Evolutionary conservation across 2,113 vertebrate genomes (phyloP).

Genomic region (Elephas maximus): DNA sequence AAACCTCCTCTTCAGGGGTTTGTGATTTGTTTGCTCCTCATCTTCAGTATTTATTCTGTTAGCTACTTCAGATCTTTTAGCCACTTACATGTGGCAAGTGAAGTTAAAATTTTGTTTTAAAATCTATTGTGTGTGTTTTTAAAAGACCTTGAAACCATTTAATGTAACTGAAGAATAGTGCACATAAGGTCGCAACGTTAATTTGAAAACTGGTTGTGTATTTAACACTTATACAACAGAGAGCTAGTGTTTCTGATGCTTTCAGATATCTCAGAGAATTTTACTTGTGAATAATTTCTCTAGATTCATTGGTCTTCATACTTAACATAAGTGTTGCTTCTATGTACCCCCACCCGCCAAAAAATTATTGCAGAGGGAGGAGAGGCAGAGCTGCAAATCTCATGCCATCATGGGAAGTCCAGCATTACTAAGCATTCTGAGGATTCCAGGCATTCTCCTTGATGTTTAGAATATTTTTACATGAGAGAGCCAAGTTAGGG

Average conservation of each 20-base stretch:
- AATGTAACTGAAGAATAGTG: slow-evolving; percentile 23
- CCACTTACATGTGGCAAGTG: neutral
- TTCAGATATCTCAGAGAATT: slow-evolving; percentile 53
- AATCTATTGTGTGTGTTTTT: slow-evolving; percentile 26
- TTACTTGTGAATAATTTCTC: slow-evolving; percentile 18
- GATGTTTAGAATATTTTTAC: slow-evolving; percentile 62
- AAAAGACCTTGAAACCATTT: neutral
- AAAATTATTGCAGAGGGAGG: neutral
- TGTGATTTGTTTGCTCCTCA: neutral
- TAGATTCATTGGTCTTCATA: slow-evolving; percentile 51
- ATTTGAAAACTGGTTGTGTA: neutral
- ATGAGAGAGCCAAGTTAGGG: slow-evolving; percentile 1
- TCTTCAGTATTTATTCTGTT: slow-evolving; percentile 37
- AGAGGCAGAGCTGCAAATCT: slow-evolving; percentile 35
- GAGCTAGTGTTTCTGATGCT: slow-evolving; percentile 43
- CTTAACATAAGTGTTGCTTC: neutral
- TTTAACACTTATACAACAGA: slow-evolving; percentile 20
- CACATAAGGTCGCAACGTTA: neutral
- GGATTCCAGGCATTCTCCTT: slow-evolving; percentile 41
- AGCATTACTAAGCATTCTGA: slow-evolving; percentile 24
- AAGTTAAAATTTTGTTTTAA: slow-evolving; percentile 45
- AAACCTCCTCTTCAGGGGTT: slow-evolving; percentile 26
- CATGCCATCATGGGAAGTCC: neutral
- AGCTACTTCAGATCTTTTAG: slow-evolving; percentile 18
- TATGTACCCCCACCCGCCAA: neutral